Percentiles rank a stretch among this genome's conserved stretches.
phyloP scores from a whole-genome alignment of 2,888 invertebrate species.

The Hylaea fasciaria region DNA sequence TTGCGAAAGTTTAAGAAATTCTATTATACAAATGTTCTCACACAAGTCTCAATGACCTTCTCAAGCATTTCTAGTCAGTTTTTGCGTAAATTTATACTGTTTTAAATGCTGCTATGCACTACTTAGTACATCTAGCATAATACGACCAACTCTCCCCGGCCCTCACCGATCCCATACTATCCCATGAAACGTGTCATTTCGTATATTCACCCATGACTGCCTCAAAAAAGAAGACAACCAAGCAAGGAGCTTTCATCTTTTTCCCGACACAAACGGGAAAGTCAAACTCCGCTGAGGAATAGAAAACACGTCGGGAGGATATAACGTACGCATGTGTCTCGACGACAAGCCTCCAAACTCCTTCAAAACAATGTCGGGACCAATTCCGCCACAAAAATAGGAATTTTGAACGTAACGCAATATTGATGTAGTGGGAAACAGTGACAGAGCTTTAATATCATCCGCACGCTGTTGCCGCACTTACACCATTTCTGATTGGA shows the following conservation, averaged over 20 bases:
- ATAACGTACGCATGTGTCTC: slow-evolving; percentile 7
- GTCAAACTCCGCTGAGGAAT: slow-evolving; percentile 3
- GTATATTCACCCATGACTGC: neutral
- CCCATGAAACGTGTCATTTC: neutral
- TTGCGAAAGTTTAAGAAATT: no score
- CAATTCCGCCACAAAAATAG: slow-evolving; percentile 28
- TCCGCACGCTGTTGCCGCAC: no score
- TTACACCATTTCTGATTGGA: no score
- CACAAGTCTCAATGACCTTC: no score
- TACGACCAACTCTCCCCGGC: no score
- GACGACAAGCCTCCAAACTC: slow-evolving; percentile 12
- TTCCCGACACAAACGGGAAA: neutral
- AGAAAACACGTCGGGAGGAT: slow-evolving; percentile 9
- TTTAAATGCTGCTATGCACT: no score
- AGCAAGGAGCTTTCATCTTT: slow-evolving; percentile 4
- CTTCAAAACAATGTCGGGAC: slow-evolving; percentile 23
- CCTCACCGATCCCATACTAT: neutral
- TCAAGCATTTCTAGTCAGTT: no score
- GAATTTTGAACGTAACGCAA: slow-evolving; percentile 28
- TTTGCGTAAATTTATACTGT: no score
- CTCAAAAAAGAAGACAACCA: neutral
- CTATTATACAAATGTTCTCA: no score
- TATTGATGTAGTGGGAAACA: slow-evolving; percentile 18
- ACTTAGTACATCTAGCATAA: no score
- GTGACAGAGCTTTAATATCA: neutral